Evolutionary conservation across 2,113 vertebrate species (phyloP).

Genomic region (Sorex fumeus): DNA sequence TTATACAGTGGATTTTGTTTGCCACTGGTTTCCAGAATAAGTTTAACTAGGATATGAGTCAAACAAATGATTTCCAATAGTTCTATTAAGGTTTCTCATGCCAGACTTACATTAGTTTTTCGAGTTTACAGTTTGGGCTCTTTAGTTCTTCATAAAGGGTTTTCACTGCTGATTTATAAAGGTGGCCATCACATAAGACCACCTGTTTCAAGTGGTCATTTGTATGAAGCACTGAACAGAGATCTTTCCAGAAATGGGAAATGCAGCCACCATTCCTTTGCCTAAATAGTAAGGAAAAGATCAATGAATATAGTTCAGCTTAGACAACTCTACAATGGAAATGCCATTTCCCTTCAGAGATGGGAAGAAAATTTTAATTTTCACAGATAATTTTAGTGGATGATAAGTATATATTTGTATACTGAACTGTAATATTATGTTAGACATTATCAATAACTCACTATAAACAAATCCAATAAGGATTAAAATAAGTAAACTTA

Average conservation of each 20-base stretch:
- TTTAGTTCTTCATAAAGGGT: slow-evolving; percentile 69
- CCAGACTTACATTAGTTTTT: slow-evolving; percentile 77
- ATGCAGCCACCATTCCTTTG: background rate
- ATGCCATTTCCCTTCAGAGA: background rate
- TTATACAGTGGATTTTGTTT: background rate
- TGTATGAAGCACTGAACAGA: slow-evolving; percentile 77
- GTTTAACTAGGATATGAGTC: background rate
- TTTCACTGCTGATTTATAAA: slow-evolving; percentile 61
- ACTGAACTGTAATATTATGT: too few relatives aligned
- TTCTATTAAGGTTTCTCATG: slow-evolving; percentile 18
- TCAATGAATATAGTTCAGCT: background rate
- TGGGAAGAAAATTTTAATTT: background rate
- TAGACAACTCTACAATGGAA: background rate
- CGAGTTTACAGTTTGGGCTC: slow-evolving; percentile 74
- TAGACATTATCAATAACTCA: background rate
- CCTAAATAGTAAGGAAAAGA: slow-evolving; percentile 62
- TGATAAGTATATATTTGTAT: background rate
- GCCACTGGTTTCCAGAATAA: slow-evolving; percentile 14
- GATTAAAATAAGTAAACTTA: background rate
- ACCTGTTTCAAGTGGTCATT: slow-evolving; percentile 75
- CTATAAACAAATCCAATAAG: background rate
- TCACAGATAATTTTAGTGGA: background rate
- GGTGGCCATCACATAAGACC: slow-evolving; percentile 57
- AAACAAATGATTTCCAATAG: background rate
- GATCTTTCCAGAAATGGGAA: slow-evolving; percentile 66